Conservation (phyloP, 2,888 invertebrate genomes). For the Thalpophila matura region DNA sequence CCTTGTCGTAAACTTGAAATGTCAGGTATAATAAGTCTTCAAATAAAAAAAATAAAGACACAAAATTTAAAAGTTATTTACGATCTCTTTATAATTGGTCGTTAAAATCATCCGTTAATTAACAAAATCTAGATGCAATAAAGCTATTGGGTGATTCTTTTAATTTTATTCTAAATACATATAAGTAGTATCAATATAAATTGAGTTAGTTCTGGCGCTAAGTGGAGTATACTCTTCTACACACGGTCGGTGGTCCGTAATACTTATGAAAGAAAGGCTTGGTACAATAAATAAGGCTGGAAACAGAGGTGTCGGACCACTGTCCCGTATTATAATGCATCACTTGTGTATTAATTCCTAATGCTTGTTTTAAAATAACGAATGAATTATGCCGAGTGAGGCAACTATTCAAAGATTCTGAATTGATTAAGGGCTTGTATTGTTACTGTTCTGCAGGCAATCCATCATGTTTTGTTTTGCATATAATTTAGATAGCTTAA, state of each 20-base stretch:
- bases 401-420: constrained; percentile 53
- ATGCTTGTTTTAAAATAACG: constrained; percentile 68
- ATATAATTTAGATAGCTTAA: constrained; percentile 12
- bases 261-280: constrained; percentile 74
- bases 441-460: constrained; percentile 45
- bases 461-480: constrained; percentile 44
- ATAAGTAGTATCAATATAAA: neutral
- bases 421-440: constrained; percentile 50
- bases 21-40: constrained; percentile 44
- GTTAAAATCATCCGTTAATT: constrained; percentile 60
- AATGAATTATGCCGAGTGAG: constrained; percentile 61
- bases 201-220: constrained; percentile 50
- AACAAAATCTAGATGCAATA: constrained; percentile 50
- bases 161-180: constrained; percentile 27
- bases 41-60: constrained; percentile 30
- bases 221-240: constrained; percentile 65
- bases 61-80: constrained; percentile 48
- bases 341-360: constrained; percentile 75
- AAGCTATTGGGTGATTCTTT: constrained; percentile 38
- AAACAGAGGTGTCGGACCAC: constrained; percentile 79
- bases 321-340: constrained; percentile 77
- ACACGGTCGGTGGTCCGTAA: constrained; percentile 77
- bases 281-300: constrained; percentile 78
- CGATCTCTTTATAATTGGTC: constrained; percentile 54
- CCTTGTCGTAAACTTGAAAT: constrained; percentile 59